phyloP scores from a whole-genome alignment of 1,140 invertebrate species.

The Hermetia illucens region DNA sequence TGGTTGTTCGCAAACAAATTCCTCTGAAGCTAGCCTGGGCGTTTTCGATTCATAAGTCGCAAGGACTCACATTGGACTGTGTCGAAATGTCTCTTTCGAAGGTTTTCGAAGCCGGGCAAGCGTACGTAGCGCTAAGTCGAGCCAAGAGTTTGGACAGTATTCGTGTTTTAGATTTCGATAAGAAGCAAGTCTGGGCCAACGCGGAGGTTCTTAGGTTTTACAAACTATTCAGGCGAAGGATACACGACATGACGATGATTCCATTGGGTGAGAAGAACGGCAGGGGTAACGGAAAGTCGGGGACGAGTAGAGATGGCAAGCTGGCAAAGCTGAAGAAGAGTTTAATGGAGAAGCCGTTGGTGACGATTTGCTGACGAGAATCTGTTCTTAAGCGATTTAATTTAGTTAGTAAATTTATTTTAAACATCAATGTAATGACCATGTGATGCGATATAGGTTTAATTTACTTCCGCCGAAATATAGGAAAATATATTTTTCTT shows the following conservation, averaged over 20 bases:
- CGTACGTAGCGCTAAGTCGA: constrained; percentile 87
- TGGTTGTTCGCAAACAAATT: constrained; percentile 52
- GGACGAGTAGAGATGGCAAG: constrained; percentile 8
- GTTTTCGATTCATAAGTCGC: constrained; percentile 94
- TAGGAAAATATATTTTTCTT: no score
- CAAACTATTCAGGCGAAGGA: constrained; percentile 43
- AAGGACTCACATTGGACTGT: constrained; percentile 88
- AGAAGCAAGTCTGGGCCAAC: constrained; percentile 77
- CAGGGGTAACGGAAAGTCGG: constrained; percentile 30
- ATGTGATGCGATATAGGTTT: no score
- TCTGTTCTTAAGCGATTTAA: no score
- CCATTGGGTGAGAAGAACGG: constrained; percentile 44
- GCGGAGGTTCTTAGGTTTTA: constrained; percentile 77
- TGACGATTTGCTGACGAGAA: constrained; percentile 24
- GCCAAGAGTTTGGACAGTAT: constrained; percentile 75
- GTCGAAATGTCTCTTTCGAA: constrained; percentile 83
- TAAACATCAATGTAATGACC: no score
- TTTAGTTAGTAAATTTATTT: no score
- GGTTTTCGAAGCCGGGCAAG: constrained; percentile 90
- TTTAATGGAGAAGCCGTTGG: constrained; percentile 25
- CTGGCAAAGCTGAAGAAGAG: constrained; percentile 24
- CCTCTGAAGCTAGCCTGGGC: constrained; percentile 91
- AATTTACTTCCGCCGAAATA: no score
- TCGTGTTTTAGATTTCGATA: constrained; percentile 75
- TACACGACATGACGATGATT: constrained; percentile 47